phyloP scores from a whole-genome alignment of 2,888 invertebrate species.

The Agriopis leucophaearia region DNA sequence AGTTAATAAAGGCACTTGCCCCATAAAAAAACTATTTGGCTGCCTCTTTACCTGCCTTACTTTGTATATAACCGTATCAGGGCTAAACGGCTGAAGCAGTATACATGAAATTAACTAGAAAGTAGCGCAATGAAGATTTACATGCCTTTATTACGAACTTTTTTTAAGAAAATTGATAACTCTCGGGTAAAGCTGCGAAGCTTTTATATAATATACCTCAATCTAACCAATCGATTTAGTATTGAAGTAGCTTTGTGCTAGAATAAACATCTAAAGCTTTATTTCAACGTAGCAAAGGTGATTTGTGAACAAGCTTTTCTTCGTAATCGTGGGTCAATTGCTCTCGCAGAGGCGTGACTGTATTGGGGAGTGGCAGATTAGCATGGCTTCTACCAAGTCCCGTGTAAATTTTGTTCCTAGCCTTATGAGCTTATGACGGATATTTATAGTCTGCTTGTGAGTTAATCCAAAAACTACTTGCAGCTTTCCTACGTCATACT shows the following conservation, averaged over 20 bases:
- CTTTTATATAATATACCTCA: too few species aligned
- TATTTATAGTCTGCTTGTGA: background rate
- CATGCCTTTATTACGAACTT: too few species aligned
- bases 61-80: too few species aligned
- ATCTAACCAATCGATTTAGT: background rate
- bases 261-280: slow-evolving; percentile 6
- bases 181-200: too few species aligned
- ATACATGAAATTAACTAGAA: too few species aligned
- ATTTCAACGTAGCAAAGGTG: slow-evolving; percentile 2
- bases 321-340: slow-evolving; percentile 10
- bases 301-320: background rate
- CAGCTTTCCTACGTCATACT: too few species aligned
- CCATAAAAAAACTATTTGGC: too few species aligned
- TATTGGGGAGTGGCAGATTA: slow-evolving; percentile 41
- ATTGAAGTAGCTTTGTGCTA: background rate
- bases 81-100: too few species aligned
- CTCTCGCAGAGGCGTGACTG: slow-evolving; percentile 40
- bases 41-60: too few species aligned
- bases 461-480: background rate
- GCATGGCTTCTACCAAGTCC: slow-evolving; percentile 39
- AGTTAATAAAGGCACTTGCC: too few species aligned
- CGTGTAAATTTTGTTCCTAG: slow-evolving; percentile 39
- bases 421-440: slow-evolving; percentile 37
- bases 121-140: too few species aligned
- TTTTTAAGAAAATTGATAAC: too few species aligned